phyloP scores from a whole-genome alignment of 2,113 vertebrate species.

The Caranx ignobilis region DNA sequence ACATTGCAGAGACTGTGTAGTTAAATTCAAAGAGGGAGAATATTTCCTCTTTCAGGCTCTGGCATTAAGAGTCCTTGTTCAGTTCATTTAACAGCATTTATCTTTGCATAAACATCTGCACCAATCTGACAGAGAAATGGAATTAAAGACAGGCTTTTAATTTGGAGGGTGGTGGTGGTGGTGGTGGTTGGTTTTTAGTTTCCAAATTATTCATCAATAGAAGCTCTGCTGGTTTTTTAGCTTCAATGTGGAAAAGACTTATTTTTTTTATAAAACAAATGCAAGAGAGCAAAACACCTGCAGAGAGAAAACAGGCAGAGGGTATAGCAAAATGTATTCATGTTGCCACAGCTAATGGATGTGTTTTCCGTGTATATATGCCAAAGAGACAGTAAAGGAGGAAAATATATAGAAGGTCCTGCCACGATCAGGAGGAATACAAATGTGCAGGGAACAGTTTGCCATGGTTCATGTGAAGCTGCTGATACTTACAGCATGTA shows the following conservation, averaged over 20 bases:
- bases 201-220: constrained; percentile 25
- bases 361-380: background rate
- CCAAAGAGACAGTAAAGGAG: background rate
- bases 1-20: background rate
- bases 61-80: background rate
- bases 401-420: background rate
- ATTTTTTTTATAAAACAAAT: constrained; percentile 18
- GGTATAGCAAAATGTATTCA: constrained; percentile 4
- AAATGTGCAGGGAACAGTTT: background rate
- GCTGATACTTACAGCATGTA: background rate
- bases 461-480: background rate
- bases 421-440: background rate
- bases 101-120: background rate
- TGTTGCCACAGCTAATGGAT: constrained; percentile 9
- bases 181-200: background rate
- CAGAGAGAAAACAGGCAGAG: background rate
- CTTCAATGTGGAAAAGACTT: background rate
- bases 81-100: background rate
- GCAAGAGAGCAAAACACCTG: constrained; percentile 8
- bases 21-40: background rate
- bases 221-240: background rate
- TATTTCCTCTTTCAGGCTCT: background rate
- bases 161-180: background rate
- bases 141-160: background rate
- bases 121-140: background rate